Base-by-base conservation (phyloP, 2,888 invertebrate species). In the Brachyptera putata region DNA sequence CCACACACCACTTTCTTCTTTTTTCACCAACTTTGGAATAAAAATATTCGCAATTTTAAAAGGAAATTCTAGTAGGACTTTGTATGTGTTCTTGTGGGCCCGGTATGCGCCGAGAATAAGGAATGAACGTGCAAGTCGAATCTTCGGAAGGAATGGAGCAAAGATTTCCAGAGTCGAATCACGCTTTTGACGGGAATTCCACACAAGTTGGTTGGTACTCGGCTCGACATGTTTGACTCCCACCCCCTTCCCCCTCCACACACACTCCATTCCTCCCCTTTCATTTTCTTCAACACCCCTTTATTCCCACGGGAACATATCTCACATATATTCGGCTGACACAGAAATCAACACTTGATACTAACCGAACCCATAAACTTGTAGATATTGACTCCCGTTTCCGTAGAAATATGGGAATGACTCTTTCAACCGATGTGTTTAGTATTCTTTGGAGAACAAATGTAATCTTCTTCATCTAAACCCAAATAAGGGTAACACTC, bases 111-210 rank as follows among this genome's bases (percentile, higher is more conserved):
- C 9, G 9, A 16, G 53, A 53, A 53, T 53, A 53, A 22, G 14
- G 34, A 53, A 53, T 34, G 34, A 34, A 53, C 36, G 18, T 22
- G 34, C 9, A 34, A 53, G 53, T 53, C 18, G n/a, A 34, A 53
- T 36, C 18, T 53, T 36, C 21, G 53, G 53, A 18, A 34, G 16
- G 53, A 16, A 14, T 50, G 26, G 53, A 16, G 2, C 11, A 18
- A 11, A 18, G 34, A 34, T 36, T 53, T 36, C 18, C 21, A 18
- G 13, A 53, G 34, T 53, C 53, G 18, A 16, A 36, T 34, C 53
- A 53, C 53, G 53, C 34, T 21, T 50, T 53, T 16, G 53, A 21
- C 53, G 18, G 53, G 34, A 53, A 53, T 53, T 53, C 53, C 16
- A 36, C 18, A 18, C 43, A 43, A 43, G 43, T 18, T 43, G 43